These are phyloP conservation scores for Nasua narica DNA, from an alignment of 2,797 vertebrate species.

Conservation along the genomic window DNA sequence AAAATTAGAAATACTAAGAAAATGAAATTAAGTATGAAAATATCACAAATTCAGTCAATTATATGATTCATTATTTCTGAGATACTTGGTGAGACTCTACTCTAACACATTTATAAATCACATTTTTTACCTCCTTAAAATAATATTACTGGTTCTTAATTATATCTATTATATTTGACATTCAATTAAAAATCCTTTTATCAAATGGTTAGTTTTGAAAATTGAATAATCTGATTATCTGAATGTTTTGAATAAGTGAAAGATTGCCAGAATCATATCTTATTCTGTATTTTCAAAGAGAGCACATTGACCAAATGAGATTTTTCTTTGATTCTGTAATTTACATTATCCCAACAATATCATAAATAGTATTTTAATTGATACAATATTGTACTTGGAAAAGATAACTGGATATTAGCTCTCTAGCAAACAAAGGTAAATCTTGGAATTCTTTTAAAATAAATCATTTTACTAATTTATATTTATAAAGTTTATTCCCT, in stretches of 20 bases:
- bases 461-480: background rate
- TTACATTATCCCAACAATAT: background rate
- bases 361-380: background rate
- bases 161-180: background rate
- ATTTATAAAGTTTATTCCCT: background rate
- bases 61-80: background rate
- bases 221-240: background rate
- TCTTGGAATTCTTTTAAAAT: background rate
- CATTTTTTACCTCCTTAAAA: background rate
- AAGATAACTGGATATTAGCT: background rate
- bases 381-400: background rate
- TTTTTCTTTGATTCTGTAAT: background rate
- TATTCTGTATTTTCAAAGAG: background rate
- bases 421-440: background rate
- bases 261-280: background rate
- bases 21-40: background rate
- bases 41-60: background rate
- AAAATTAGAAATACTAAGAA: background rate
- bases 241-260: background rate
- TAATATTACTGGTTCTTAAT: background rate
- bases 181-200: background rate
- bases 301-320: background rate
- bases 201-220: conserved; percentile 8
- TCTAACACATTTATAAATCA: background rate
- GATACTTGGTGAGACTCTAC: background rate